Percentiles rank a stretch among this genome's conserved stretches.
Conservation (phyloP, 2,888 invertebrate species). For the Ectemnius continuus region DNA sequence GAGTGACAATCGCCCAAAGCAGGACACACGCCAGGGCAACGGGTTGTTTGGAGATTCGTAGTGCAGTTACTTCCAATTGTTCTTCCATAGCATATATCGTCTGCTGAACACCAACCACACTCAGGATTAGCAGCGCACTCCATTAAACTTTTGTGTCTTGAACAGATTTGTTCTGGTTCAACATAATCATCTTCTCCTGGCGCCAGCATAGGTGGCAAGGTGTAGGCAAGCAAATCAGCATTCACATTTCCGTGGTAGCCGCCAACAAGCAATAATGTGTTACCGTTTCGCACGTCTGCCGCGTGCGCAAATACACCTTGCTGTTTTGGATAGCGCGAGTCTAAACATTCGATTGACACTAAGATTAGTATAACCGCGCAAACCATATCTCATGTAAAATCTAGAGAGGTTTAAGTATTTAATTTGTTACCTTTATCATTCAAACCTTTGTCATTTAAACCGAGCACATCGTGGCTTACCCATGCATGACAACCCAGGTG, state of each 20-base stretch:
- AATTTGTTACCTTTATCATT: constrained; percentile 1
- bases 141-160: constrained; percentile 85
- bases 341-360: constrained; percentile 47
- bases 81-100: constrained; percentile 88
- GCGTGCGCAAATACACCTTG: constrained; percentile 96
- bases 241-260: constrained; percentile 96
- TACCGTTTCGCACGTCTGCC: constrained; percentile 88
- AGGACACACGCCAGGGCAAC: constrained; percentile 94
- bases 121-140: constrained; percentile 94
- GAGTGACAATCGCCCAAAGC: constrained; percentile 93
- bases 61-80: constrained; percentile 94
- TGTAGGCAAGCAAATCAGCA: constrained; percentile 91
- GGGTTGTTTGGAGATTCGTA: constrained; percentile 91
- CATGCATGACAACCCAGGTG: constrained; percentile 95
- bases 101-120: constrained; percentile 95
- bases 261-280: constrained; percentile 90
- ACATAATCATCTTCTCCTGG: constrained; percentile 82
- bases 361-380: constrained; percentile 3
- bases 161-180: constrained; percentile 88
- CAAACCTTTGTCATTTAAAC: constrained; percentile 81
- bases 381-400: no score
- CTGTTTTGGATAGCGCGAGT: constrained; percentile 87
- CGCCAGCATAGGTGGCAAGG: constrained; percentile 90
- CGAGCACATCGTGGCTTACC: constrained; percentile 91
- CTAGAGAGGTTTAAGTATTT: background rate